Base-by-base conservation (phyloP, 2,113 vertebrate species). In the Orthonyx spaldingii region DNA sequence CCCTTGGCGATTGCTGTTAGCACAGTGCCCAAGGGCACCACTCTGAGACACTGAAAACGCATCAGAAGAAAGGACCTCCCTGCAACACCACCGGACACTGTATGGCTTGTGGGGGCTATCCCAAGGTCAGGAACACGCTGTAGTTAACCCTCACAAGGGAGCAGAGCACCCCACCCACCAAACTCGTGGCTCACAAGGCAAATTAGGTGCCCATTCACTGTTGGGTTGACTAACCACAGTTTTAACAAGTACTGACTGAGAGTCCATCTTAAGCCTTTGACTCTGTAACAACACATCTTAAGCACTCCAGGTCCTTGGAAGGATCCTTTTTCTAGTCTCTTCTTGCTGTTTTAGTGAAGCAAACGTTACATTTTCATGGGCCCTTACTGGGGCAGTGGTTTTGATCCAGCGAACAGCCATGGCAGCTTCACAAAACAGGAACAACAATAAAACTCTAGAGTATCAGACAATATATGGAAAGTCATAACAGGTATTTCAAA, bases 1-100 rank as follows among this genome's bases (percentile, higher is more conserved):
- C 27, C 27, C 21, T 11, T 23, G 23, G 69, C 47, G 55, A 30
- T 0, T 0, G 0, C 24, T 39, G 44, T 13, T 50, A 84, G 59
- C 56, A 68, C 46, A 84, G 57, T 78, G 47, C 32, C 47, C n/a
- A 81, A 81, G 41, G 53, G 32, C 56, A 78, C 7, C 30, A 7
- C 44, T 22, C 8, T 0, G 3, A 41, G 24, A 52, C 42, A 65
- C 9, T 9, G 3, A 44, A 75, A 72, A 77, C 28, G 55, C 26
- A 74, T 32, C 22, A 89, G 37, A 63, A 87, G 44, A 61, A 74
- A 76, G 28, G 17, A 68, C 19, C 33, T 61, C 78, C 42, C 60
- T 71, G 32, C 23, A 76, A 76, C 23, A 78, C 16, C 49, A n/a
- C 5, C 16, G 33, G 33, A 66, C 7, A 20, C 28, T 47, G 5